These are phyloP conservation scores for Neotoma lepida DNA, from an alignment of 2,113 vertebrate species.

Conservation along the genomic window DNA sequence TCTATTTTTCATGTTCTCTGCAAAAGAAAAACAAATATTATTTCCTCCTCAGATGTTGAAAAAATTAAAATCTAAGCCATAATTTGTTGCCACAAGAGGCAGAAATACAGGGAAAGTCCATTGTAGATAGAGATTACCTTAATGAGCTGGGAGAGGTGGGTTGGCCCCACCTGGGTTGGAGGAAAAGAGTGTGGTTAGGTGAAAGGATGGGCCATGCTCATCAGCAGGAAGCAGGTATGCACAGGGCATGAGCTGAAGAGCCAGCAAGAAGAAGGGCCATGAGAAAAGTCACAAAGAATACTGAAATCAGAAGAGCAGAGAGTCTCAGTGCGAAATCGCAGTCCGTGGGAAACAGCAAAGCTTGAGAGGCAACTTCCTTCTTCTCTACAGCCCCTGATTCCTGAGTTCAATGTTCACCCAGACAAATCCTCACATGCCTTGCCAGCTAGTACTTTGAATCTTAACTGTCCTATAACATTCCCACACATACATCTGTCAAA, in stretches of 20 bases:
- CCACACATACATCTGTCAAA: background rate
- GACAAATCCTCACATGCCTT: background rate
- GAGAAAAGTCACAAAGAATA: background rate
- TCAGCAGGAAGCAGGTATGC: background rate
- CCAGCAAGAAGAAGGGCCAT: background rate
- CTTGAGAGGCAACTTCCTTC: accelerated
- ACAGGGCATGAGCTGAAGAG: background rate
- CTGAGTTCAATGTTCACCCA: background rate
- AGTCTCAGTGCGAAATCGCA: background rate
- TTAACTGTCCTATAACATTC: accelerated
- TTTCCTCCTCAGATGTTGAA: background rate
- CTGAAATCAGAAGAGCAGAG: background rate
- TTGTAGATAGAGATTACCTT: accelerated
- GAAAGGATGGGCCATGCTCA: too few relatives aligned
- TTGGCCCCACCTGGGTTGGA: background rate
- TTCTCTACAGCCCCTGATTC: background rate
- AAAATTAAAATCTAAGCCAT: background rate
- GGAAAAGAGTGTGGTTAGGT: background rate
- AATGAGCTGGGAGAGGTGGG: too few relatives aligned
- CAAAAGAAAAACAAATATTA: background rate
- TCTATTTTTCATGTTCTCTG: conserved; percentile 10
- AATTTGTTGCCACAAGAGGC: background rate
- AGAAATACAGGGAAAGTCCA: accelerated
- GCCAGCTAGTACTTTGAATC: background rate
- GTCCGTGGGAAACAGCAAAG: accelerated